These are phyloP conservation scores for Aquatica leii DNA, from an alignment of 2,888 invertebrate genomes.

Conservation along the genomic window DNA sequence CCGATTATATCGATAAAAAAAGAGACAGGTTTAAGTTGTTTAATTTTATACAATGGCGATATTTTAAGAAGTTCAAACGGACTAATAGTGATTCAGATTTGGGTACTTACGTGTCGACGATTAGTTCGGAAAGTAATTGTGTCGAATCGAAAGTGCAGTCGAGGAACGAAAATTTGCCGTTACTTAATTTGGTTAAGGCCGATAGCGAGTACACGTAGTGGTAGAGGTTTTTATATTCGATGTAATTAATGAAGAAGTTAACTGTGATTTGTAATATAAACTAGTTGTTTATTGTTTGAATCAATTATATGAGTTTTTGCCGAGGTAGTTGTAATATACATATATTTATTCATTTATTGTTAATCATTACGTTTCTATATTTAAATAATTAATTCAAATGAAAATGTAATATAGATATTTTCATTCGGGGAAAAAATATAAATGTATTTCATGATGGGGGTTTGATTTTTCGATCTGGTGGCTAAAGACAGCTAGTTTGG, in stretches of 20 bases:
- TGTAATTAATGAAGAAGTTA: constrained; percentile 60
- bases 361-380: constrained; percentile 24
- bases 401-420: too few species aligned
- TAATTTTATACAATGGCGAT: constrained; percentile 43
- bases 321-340: constrained; percentile 22
- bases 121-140: constrained; percentile 47
- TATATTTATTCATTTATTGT: constrained; percentile 26
- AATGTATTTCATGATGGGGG: too few species aligned
- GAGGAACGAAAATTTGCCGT: constrained; percentile 66
- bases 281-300: constrained; percentile 21
- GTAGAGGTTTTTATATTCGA: constrained; percentile 55
- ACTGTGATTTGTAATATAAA: constrained; percentile 32
- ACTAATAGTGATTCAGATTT: background rate
- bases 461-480: too few species aligned
- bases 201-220: constrained; percentile 48
- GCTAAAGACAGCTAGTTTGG: too few species aligned
- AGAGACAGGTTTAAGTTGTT: constrained; percentile 30
- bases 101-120: constrained; percentile 44
- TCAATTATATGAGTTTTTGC: constrained; percentile 24
- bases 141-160: constrained; percentile 53
- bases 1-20: constrained; percentile 11
- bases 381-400: constrained; percentile 12
- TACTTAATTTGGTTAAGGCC: constrained; percentile 60
- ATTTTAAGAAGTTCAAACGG: constrained; percentile 30
- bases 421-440: too few species aligned